Evolutionary conservation across 2,113 vertebrate species (phyloP), one percentile per base, ranked within the genome.

Genomic region (Scytalopus superciliaris): DNA sequence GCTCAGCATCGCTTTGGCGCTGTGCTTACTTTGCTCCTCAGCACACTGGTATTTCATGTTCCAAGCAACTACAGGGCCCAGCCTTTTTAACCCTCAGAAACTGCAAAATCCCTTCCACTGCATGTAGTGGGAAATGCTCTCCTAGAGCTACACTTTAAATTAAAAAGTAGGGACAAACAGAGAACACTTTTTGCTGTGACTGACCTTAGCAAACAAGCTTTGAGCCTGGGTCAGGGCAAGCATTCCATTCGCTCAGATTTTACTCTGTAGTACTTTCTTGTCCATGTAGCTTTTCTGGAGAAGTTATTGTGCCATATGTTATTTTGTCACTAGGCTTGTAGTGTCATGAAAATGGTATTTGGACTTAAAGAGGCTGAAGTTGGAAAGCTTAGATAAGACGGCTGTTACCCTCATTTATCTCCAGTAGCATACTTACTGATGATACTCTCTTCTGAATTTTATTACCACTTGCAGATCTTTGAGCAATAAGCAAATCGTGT

Each of bases 251-350:
- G 24, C 55, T 72, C 81, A 92, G n/a, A 45, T 94, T 88, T 90
- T 57, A 33, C 62, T 62, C 9, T 84, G 19, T 90, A 91, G 62
- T 90, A 69, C 88, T 96, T 96, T 80, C 77, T 94, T 87, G 84
- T 64, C 49, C 79, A 75, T 16, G 0, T 95, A 73, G 53, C 91
- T 95, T 84, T 87, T 95, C 93, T 94, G 95, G 86, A 87, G 86
- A 78, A 87, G 75, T 96, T 84, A 69, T 6, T 87, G 64, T 90
- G 60, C 87, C 76, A 45, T 73, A 89, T 94, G 89, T 92, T 89
- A 33, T 57, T 94, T 90, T 23, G 66, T 97, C 88, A 78, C 84
- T 75, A 86, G 91, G 95, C 97, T 96, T 96, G 59, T 94, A 81
- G 80, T 47, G 83, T 96, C 83, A 93, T 84, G 90, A 90, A 89